A percentile compares a stretch with the other conserved stretches of the same genome.
These are phyloP conservation scores for Parauchenoglanis ngamensis DNA, from an alignment of 2,797 vertebrate species.

Conservation along the genomic window DNA sequence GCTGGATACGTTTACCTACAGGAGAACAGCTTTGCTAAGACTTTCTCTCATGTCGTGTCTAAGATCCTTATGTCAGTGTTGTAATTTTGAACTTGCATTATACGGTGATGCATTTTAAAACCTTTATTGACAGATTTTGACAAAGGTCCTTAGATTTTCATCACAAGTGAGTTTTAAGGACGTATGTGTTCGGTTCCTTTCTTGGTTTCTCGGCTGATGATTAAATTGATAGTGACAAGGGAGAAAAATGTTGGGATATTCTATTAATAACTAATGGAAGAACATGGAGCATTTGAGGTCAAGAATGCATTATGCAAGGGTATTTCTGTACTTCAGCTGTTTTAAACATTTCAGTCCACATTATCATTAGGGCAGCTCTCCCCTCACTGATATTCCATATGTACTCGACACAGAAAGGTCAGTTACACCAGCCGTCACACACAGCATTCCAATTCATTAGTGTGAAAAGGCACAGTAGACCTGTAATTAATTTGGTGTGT, in stretches of 20 bases:
- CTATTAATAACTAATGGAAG: not conserved
- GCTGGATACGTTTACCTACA: not conserved
- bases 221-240: not conserved
- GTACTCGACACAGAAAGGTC: conserved; percentile 67
- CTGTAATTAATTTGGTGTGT: conserved; percentile 54
- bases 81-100: not conserved
- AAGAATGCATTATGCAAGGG: not conserved
- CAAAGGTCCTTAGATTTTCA: not conserved
- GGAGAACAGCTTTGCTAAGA: not conserved
- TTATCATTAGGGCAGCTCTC: conserved; percentile 46
- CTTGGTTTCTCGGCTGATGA: not conserved
- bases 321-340: conserved; percentile 18
- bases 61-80: not conserved
- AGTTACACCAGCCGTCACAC: conserved; percentile 69
- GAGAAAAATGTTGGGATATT: not conserved
- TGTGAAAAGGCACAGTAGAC: conserved; percentile 62
- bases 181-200: not conserved
- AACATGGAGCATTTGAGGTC: conserved; percentile 8
- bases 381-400: conserved; percentile 47
- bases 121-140: not conserved
- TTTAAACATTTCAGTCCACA: too few relatives aligned
- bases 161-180: not conserved
- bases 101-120: not conserved
- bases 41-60: not conserved
- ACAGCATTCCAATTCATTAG: conserved; percentile 66